Evolutionary conservation across 2,888 invertebrate genomes (phyloP).

Genomic region (Drosophila pullipes): DNA sequence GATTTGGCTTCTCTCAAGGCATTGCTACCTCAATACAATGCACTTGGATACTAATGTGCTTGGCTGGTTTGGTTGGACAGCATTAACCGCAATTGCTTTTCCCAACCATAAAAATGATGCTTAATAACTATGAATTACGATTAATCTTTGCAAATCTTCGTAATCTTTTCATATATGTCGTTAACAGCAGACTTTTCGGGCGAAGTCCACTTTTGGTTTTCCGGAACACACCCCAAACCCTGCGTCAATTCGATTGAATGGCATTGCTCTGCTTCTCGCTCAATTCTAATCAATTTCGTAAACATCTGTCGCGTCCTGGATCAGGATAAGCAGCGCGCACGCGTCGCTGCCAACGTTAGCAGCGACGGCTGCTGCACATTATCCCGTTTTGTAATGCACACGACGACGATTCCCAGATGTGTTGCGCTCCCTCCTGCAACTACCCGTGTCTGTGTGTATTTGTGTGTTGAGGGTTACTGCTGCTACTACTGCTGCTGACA

Average conservation of each 20-base stretch:
- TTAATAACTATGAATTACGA: slow-evolving; percentile 51
- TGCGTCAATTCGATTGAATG: slow-evolving; percentile 49
- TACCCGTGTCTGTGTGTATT: not conserved
- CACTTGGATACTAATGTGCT: not conserved
- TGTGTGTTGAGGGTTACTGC: slow-evolving; percentile 39
- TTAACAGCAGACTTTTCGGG: slow-evolving; percentile 49
- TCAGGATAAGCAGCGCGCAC: slow-evolving; percentile 67
- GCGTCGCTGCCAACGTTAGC: slow-evolving; percentile 49
- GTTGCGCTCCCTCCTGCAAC: not conserved
- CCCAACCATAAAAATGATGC: slow-evolving; percentile 39
- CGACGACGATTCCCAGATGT: slow-evolving; percentile 64
- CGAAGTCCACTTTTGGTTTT: slow-evolving; percentile 39
- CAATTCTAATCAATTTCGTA: slow-evolving; percentile 76
- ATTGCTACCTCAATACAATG: slow-evolving; percentile 23
- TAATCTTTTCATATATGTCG: slow-evolving; percentile 64
- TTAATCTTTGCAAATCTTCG: slow-evolving; percentile 38
- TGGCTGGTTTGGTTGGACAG: slow-evolving; percentile 47
- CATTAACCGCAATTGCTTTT: slow-evolving; percentile 57
- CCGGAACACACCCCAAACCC: not conserved
- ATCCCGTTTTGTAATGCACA: slow-evolving; percentile 75
- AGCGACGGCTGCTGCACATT: slow-evolving; percentile 63
- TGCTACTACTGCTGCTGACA: slow-evolving; percentile 61
- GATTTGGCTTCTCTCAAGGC: slow-evolving; percentile 46
- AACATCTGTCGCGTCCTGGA: slow-evolving; percentile 74
- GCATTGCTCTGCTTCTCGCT: slow-evolving; percentile 41